phyloP scores from a whole-genome alignment of 2,113 vertebrate species.

The Nymphicus hollandicus region DNA sequence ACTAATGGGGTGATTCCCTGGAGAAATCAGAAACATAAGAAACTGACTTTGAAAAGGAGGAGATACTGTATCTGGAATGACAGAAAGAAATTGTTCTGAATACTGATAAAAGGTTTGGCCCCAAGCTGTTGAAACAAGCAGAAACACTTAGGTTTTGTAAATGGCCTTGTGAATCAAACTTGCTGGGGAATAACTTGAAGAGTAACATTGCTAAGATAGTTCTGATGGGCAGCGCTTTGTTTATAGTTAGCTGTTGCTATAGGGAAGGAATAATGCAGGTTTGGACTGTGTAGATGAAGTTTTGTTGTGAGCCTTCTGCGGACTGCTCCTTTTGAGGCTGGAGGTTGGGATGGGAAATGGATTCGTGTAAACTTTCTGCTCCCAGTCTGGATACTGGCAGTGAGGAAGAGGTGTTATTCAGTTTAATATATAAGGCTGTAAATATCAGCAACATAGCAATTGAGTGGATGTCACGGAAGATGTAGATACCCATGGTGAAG shows the following conservation, averaged over 20 bases:
- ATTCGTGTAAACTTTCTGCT: not conserved
- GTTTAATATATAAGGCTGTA: not conserved
- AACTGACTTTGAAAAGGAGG: not conserved
- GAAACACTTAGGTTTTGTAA: not conserved
- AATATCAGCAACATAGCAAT: not conserved
- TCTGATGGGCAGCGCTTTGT: not conserved
- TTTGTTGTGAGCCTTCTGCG: not conserved
- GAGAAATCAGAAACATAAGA: not conserved
- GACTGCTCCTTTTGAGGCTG: not conserved
- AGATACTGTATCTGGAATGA: not conserved
- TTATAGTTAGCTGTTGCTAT: not conserved
- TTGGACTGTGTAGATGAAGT: not conserved
- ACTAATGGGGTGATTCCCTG: not conserved
- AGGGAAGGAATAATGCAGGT: not conserved
- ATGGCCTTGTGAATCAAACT: not conserved
- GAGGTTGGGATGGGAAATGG: not conserved
- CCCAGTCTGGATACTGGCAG: not conserved
- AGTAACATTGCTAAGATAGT: not conserved
- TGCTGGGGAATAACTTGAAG: not conserved
- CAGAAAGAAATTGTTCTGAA: not conserved
- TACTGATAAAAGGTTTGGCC: not conserved
- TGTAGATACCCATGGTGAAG: not conserved
- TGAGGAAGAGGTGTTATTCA: not conserved
- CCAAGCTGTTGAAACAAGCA: not conserved
- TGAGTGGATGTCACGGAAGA: not conserved